Conservation (phyloP, 2,797 vertebrate genomes). For the Myioborus miniatus region DNA sequence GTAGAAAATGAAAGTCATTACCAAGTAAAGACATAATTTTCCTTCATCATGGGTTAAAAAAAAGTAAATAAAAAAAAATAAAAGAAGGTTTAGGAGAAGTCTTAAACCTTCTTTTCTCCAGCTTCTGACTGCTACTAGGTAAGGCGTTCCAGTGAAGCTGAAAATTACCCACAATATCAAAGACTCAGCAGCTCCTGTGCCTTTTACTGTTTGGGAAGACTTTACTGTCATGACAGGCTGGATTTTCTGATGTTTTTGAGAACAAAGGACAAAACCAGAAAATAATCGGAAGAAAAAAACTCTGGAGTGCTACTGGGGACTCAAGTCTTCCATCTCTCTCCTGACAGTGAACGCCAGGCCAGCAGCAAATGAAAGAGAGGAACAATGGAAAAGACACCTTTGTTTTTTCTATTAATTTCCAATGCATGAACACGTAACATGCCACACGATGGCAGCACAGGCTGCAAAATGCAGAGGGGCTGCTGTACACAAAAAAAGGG, state of each 20-base stretch:
- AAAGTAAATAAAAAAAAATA: background rate
- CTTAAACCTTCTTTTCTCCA: background rate
- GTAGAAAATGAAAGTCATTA: background rate
- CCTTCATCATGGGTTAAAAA: background rate
- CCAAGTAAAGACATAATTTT: background rate
- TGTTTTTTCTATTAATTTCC: background rate
- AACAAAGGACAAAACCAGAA: background rate
- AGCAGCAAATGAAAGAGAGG: background rate
- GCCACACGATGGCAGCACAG: constrained; percentile 78
- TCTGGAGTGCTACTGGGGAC: background rate
- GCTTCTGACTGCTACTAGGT: background rate
- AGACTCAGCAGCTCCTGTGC: background rate
- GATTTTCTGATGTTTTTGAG: background rate
- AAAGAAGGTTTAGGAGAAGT: background rate
- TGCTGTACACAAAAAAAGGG: background rate
- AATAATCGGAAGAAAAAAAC: background rate
- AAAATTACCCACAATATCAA: background rate
- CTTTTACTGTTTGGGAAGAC: fast-evolving
- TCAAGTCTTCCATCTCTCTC: background rate
- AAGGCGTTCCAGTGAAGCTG: background rate
- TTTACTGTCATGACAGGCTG: fast-evolving
- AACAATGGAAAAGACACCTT: background rate
- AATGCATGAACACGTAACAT: background rate
- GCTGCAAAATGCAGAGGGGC: constrained; percentile 26
- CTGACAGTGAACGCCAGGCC: background rate